These are phyloP conservation scores for Xestia rhomboidea DNA, from an alignment of 2,888 invertebrate species.

Conservation along the genomic window DNA sequence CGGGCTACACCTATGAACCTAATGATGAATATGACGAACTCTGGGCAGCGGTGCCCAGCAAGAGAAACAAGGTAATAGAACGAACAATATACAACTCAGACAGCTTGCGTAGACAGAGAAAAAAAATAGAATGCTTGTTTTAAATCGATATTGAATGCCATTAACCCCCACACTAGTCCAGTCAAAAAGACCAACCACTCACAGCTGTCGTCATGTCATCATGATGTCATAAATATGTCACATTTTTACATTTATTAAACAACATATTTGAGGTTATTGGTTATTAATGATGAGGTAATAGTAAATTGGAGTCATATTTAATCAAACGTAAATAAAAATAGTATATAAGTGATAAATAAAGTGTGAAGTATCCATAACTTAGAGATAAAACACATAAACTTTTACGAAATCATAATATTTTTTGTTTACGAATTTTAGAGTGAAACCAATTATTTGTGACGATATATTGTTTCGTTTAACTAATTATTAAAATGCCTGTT, in stretches of 20 bases:
- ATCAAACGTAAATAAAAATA: no score
- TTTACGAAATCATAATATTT: background rate
- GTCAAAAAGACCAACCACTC: slow-evolving; percentile 21
- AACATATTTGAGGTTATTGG: slow-evolving; percentile 25
- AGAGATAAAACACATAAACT: no score
- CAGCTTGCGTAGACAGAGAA: no score
- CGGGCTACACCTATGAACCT: no score
- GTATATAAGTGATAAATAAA: background rate
- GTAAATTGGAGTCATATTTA: background rate
- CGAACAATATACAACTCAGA: no score
- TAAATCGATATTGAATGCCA: background rate
- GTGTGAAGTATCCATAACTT: background rate
- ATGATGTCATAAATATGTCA: slow-evolving; percentile 11
- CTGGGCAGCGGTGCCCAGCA: no score
- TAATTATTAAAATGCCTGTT: slow-evolving; percentile 91
- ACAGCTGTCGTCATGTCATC: slow-evolving; percentile 19
- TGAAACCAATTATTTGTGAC: slow-evolving; percentile 10
- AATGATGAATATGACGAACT: no score
- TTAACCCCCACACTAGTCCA: slow-evolving; percentile 23
- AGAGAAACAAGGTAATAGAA: no score
- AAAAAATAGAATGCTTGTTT: no score
- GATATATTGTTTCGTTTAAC: background rate
- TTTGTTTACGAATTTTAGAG: slow-evolving; percentile 14
- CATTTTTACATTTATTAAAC: background rate
- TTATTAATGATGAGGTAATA: no score